These are phyloP conservation scores for Heliconius aoede DNA, from an alignment of 2,888 invertebrate genomes.

Conservation along the genomic window DNA sequence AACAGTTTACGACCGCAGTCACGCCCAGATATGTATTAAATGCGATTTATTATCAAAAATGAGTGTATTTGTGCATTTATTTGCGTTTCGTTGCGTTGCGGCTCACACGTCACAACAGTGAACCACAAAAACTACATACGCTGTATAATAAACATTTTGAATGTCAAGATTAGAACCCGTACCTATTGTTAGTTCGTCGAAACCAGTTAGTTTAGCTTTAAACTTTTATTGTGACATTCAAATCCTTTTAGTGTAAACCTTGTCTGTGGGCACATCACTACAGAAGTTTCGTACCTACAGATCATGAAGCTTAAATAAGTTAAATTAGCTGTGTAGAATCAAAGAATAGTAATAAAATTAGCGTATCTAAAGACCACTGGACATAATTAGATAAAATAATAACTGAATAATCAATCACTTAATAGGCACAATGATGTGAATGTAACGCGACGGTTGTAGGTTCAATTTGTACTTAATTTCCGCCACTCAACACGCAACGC, in stretches of 20 bases:
- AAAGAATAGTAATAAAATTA: too few species aligned
- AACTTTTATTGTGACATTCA: not conserved
- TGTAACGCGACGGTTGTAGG: too few species aligned
- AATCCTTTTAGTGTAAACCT: not conserved
- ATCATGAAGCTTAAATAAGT: too few species aligned
- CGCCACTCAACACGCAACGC: too few species aligned
- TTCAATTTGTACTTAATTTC: too few species aligned
- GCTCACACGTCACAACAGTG: constrained; percentile 73
- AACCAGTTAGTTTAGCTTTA: too few species aligned
- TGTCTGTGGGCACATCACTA: not conserved
- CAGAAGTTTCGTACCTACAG: not conserved
- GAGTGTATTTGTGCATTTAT: constrained; percentile 77
- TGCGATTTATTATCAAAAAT: constrained; percentile 82
- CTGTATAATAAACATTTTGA: constrained; percentile 32
- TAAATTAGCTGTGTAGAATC: too few species aligned
- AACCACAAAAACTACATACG: constrained; percentile 76
- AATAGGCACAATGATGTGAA: too few species aligned
- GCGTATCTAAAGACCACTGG: too few species aligned
- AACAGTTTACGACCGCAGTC: constrained; percentile 73
- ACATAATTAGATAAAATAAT: too few species aligned
- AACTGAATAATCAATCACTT: too few species aligned
- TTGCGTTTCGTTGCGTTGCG: constrained; percentile 53
- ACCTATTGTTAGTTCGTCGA: not conserved
- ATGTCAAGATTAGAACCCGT: not conserved
- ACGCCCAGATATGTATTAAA: constrained; percentile 77